Conservation (phyloP, 2,797 vertebrate species). For the Catostomus latipinnis region DNA sequence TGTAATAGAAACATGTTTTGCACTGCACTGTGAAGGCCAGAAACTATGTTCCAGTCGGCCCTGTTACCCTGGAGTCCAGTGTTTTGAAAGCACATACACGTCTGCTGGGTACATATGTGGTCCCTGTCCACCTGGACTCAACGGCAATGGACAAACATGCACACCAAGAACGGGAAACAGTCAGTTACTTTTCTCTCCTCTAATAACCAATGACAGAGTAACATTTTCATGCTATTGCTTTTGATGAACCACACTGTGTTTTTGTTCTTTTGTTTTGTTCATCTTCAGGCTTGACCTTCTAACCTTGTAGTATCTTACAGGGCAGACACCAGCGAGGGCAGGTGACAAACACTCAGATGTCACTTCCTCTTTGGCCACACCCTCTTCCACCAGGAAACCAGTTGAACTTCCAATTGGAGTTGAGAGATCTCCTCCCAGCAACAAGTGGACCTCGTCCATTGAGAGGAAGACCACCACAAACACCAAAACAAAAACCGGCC, state of each 20-base stretch:
- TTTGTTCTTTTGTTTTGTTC: neutral
- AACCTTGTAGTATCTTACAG: constrained; percentile 76
- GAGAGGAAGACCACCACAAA: constrained; percentile 56
- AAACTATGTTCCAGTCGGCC: constrained; percentile 67
- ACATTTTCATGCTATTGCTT: neutral
- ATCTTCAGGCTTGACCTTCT: constrained; percentile 69
- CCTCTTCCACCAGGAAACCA: constrained; percentile 57
- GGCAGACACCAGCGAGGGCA: constrained; percentile 58
- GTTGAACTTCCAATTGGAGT: constrained; percentile 56
- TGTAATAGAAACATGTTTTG: no score
- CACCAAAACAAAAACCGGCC: constrained; percentile 3
- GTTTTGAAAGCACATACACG: constrained; percentile 75
- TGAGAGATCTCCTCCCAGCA: constrained; percentile 43
- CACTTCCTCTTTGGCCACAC: constrained; percentile 47
- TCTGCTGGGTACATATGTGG: constrained; percentile 77
- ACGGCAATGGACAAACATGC: constrained; percentile 76
- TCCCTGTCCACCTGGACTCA: constrained; percentile 75
- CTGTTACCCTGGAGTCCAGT: constrained; percentile 78
- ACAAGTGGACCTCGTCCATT: constrained; percentile 44
- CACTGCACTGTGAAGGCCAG: constrained; percentile 14
- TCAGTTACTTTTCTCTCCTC: constrained; percentile 52
- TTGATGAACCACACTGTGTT: neutral
- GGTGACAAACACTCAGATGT: constrained; percentile 49
- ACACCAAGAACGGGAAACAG: constrained; percentile 57
- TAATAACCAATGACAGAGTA: neutral